These are phyloP conservation scores for Drosophila sordidula DNA, from an alignment of 2,888 invertebrate species.

Conservation along the genomic window DNA sequence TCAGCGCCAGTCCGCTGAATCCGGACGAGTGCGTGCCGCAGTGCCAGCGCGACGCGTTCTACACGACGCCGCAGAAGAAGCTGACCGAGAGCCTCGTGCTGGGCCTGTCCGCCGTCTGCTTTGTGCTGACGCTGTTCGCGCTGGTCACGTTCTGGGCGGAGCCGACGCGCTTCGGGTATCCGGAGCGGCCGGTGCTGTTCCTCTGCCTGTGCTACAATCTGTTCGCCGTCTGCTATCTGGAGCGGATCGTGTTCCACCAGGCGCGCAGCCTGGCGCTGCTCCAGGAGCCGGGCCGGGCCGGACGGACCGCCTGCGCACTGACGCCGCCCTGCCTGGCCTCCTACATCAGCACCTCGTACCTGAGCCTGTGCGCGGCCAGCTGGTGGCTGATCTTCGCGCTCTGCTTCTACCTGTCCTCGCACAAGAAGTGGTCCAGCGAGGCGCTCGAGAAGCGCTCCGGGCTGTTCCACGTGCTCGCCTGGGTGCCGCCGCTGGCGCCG, in stretches of 20 bases:
- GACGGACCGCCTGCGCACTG: slow-evolving; percentile 83
- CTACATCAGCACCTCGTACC: slow-evolving; percentile 91
- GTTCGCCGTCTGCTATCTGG: slow-evolving; percentile 90
- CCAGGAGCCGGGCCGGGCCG: slow-evolving; percentile 84
- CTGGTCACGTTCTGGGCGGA: slow-evolving; percentile 95
- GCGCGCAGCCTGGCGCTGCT: slow-evolving; percentile 77
- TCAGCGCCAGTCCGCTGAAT: slow-evolving; percentile 85
- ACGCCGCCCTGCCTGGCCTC: slow-evolving; percentile 89
- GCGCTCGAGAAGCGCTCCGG: slow-evolving; percentile 94
- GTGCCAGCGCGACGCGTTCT: slow-evolving; percentile 89
- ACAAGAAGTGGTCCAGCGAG: slow-evolving; percentile 97
- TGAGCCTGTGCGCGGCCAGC: slow-evolving; percentile 91
- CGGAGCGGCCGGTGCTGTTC: slow-evolving; percentile 96
- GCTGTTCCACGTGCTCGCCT: slow-evolving; percentile 93
- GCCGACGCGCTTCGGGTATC: slow-evolving; percentile 95
- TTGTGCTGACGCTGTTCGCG: slow-evolving; percentile 93
- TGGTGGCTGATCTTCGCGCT: slow-evolving; percentile 96
- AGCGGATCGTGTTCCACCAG: slow-evolving; percentile 87
- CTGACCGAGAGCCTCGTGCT: slow-evolving; percentile 91
- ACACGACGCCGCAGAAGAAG: slow-evolving; percentile 89
- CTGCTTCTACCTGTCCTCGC: slow-evolving; percentile 95
- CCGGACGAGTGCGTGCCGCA: slow-evolving; percentile 87
- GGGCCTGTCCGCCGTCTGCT: slow-evolving; percentile 91
- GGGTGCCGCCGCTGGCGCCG: slow-evolving; percentile 94
- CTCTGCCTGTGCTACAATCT: slow-evolving; percentile 94